These are phyloP conservation scores for Aegotheles bennettii DNA, from an alignment of 2,113 vertebrate genomes.

Conservation along the genomic window DNA sequence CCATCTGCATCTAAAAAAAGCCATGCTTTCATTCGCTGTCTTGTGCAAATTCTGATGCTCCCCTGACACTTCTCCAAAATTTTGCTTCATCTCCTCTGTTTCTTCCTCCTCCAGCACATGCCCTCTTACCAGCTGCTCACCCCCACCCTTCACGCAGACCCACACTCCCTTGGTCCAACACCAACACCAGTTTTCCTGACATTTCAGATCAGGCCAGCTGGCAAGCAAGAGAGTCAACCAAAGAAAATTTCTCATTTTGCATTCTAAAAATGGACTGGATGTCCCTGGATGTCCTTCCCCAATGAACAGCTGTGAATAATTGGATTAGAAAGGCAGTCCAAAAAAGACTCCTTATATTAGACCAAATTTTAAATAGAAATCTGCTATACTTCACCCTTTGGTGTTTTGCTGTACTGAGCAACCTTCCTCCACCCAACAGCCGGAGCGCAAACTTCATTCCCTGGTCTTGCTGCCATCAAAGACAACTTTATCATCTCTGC, in stretches of 20 bases:
- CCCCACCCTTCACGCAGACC: neutral
- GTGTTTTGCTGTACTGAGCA: neutral
- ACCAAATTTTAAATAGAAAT: constrained; percentile 1
- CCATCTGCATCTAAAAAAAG: neutral
- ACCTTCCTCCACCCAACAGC: neutral
- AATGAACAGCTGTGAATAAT: constrained; percentile 36
- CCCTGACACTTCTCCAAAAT: neutral
- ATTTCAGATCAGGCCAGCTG: constrained; percentile 6
- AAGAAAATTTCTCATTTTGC: constrained; percentile 27
- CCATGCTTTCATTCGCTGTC: neutral
- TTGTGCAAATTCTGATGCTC: neutral
- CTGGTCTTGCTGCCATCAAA: neutral
- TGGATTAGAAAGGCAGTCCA: neutral
- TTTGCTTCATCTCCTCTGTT: neutral
- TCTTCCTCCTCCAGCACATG: neutral
- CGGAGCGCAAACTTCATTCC: neutral
- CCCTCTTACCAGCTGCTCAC: neutral
- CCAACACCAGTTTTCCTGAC: constrained; percentile 1
- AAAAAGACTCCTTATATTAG: neutral
- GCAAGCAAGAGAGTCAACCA: neutral
- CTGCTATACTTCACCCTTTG: neutral
- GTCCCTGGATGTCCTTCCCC: constrained; percentile 26
- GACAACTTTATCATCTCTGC: neutral
- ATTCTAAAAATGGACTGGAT: constrained; percentile 40
- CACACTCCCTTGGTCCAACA: neutral